Conservation (phyloP, 2,113 vertebrate species). For the Myrmophylax atrothorax region DNA sequence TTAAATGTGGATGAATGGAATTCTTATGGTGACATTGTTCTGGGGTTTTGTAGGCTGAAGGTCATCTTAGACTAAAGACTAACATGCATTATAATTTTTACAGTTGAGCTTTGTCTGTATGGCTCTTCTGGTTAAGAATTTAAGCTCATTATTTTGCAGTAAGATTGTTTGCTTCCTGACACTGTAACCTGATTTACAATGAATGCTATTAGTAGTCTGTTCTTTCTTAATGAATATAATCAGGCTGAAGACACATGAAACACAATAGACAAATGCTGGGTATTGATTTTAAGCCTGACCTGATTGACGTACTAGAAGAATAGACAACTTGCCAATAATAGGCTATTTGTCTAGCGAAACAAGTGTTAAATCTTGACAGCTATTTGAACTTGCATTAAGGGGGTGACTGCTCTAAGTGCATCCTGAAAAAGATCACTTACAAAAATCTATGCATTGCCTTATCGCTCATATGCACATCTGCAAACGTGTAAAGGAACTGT, state of each 20-base stretch:
- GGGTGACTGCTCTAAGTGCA: slow-evolving; percentile 16
- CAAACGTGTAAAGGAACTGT: not conserved
- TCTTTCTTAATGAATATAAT: slow-evolving; percentile 42
- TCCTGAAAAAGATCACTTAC: slow-evolving; percentile 24
- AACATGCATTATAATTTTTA: not conserved
- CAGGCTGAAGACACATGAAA: slow-evolving; percentile 9
- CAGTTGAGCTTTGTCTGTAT: slow-evolving; percentile 16
- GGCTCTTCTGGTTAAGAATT: slow-evolving; percentile 12
- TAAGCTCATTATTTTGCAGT: slow-evolving; percentile 52
- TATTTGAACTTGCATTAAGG: slow-evolving; percentile 55
- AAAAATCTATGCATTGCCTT: not conserved
- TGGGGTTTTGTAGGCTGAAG: slow-evolving; percentile 13
- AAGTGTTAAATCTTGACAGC: slow-evolving; percentile 48
- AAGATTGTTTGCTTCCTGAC: slow-evolving; percentile 47
- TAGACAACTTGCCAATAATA: slow-evolving; percentile 57
- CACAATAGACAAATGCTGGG: slow-evolving; percentile 8
- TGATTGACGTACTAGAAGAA: slow-evolving; percentile 46
- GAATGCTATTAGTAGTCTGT: not conserved
- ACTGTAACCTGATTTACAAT: slow-evolving; percentile 31
- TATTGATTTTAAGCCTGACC: slow-evolving; percentile 63
- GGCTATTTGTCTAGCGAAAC: slow-evolving; percentile 52
- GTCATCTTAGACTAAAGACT: not conserved
- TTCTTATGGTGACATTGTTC: slow-evolving; percentile 1
- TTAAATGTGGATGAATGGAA: slow-evolving; percentile 2
- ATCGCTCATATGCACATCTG: not conserved